A percentile compares a stretch with the other conserved stretches of the same genome.
These are phyloP conservation scores for Grallaria varia DNA, from an alignment of 2,113 vertebrate species.

Conservation along the genomic window DNA sequence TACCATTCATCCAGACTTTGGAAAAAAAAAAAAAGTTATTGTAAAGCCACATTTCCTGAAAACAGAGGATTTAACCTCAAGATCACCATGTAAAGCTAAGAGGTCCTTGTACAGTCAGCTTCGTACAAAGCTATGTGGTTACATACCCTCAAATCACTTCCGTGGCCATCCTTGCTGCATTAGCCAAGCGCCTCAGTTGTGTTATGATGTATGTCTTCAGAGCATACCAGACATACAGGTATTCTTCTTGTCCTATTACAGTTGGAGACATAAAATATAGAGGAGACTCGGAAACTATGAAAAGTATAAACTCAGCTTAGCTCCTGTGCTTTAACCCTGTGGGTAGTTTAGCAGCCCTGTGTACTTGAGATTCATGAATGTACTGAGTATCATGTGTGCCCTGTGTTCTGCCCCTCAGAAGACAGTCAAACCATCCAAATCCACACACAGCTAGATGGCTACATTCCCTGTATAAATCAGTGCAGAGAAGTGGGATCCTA, in stretches of 20 bases:
- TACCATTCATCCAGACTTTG: background rate
- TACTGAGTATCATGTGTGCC: accelerated
- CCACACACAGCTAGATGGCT: background rate
- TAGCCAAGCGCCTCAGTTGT: background rate
- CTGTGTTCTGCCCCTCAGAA: background rate
- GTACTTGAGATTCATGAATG: background rate
- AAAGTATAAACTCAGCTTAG: background rate
- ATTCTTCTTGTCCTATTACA: background rate
- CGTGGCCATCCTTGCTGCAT: accelerated
- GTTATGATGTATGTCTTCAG: no score
- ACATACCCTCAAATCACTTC: background rate
- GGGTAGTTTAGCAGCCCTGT: background rate
- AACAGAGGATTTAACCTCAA: background rate
- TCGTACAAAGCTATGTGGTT: background rate
- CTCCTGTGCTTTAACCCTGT: background rate
- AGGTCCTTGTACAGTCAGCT: background rate
- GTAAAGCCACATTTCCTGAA: background rate
- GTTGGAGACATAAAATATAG: background rate
- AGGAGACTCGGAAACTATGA: background rate
- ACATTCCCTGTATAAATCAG: background rate
- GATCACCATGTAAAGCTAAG: background rate
- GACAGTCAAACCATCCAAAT: background rate
- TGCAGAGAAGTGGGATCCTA: background rate
- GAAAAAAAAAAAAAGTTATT: background rate
- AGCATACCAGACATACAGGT: background rate